Conservation (phyloP, 2,113 vertebrate genomes). For the Silurus glanis region DNA sequence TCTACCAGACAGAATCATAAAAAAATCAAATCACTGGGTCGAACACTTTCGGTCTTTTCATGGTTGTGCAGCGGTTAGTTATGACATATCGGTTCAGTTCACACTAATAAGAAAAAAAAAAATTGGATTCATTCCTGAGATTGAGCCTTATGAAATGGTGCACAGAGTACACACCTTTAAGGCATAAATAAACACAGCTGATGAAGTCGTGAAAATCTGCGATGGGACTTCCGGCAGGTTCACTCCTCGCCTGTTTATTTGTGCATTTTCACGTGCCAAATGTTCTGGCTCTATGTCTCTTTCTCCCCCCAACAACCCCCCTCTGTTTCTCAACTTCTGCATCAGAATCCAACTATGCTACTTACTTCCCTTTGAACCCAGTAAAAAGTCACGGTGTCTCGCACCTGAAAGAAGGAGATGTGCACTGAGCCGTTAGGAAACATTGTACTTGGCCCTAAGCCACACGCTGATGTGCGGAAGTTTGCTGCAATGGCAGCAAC, state of each 20-base stretch:
- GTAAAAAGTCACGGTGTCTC: neutral
- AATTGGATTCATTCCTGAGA: neutral
- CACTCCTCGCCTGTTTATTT: slow-evolving; percentile 35
- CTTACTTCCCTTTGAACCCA: neutral
- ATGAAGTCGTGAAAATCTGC: slow-evolving; percentile 9
- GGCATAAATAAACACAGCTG: slow-evolving; percentile 8
- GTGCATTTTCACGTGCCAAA: slow-evolving; percentile 29
- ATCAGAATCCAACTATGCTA: slow-evolving; percentile 1
- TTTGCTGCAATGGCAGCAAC: neutral
- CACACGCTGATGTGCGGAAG: slow-evolving; percentile 19
- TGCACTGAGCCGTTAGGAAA: slow-evolving; percentile 13
- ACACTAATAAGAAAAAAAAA: neutral
- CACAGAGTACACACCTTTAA: slow-evolving; percentile 10
- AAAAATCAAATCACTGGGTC: neutral
- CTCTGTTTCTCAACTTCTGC: neutral
- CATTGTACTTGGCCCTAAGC: slow-evolving; percentile 32
- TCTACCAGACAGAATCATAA: neutral
- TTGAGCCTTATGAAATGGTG: neutral
- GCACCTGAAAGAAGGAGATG: slow-evolving; percentile 31
- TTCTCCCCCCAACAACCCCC: neutral
- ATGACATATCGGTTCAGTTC: neutral
- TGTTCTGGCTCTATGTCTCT: neutral
- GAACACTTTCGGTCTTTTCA: neutral
- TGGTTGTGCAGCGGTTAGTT: neutral
- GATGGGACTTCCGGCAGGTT: slow-evolving; percentile 14